Base-by-base conservation (phyloP, 2,888 invertebrate genomes). In the Caenorhabditis sinica region DNA sequence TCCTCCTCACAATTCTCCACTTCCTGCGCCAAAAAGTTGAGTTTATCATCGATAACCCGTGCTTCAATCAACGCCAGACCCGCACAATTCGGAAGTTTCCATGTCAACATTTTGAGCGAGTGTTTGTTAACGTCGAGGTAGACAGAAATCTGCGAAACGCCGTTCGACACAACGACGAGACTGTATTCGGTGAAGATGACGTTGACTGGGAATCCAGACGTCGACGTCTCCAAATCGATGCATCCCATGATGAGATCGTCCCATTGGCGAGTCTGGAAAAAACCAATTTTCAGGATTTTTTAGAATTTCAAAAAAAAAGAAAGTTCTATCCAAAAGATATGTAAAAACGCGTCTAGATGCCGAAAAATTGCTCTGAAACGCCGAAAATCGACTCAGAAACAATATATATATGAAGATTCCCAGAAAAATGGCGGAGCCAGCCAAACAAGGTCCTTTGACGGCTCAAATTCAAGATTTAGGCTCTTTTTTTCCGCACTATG, bases 21-120 rank as follows among this genome's bases (percentile, higher is more conserved):
- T 11, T 56, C 33, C 6, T 66, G 25, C 9, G 49, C 68, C 43
- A 85, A 15, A 68, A 85, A 43, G 3, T 76, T 13, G 28, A 85
- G 56, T 17, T 61, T 66, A 2, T 63, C 36, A 8, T 76, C 66
- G 8, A 81, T 3, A 17, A 61, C 17, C 68, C 69, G 28, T 2
- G 81, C 81, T n/a, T 85, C 85, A 5, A 81, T 65, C 23, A 85
- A 58, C 11, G 28, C 49, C 2, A 77, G 17, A 13, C 79, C 74
- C 0, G 8, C 0, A 6, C 49, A 30, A 15, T 61, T 53, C 2
- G 25, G 4, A 33, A 76, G 8, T n/a, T 81, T 43, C 6, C 60
- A 25, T 0, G 60, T 30, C 30, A 85, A 36, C 75, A 85, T 81
- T 36, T 76, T 28, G 5, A 69, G 28, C 76, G 60, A 71, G 36